Conservation (phyloP, 1,140 invertebrate genomes). For the Bombus terrestris region DNA sequence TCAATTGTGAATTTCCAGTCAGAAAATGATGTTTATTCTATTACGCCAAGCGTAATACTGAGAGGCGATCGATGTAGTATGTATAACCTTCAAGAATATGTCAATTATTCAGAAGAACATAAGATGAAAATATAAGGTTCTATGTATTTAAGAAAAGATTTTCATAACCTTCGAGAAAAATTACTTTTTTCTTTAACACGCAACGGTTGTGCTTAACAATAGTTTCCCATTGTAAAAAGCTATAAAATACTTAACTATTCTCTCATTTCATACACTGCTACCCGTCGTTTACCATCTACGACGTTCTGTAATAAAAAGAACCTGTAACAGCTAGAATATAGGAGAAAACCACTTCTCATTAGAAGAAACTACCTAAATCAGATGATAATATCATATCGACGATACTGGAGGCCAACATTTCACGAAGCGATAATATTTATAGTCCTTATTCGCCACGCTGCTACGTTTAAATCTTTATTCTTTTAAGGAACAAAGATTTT, state of each 20-base stretch:
- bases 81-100: not conserved
- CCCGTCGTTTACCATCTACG: not conserved
- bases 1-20: not conserved
- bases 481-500: not conserved
- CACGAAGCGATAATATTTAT: not conserved
- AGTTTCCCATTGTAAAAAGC: not conserved
- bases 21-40: not conserved
- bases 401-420: not conserved
- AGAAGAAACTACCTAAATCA: not conserved
- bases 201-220: not conserved
- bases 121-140: not conserved
- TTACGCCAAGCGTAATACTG: not conserved
- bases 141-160: not conserved
- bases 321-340: not conserved
- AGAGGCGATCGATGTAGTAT: not conserved
- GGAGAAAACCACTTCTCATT: not conserved
- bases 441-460: not conserved
- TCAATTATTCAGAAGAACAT: not conserved
- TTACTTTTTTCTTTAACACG: not conserved
- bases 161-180: not conserved
- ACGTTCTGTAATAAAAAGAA: not conserved
- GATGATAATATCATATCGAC: not conserved
- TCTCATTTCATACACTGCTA: not conserved
- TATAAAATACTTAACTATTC: not conserved
- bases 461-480: not conserved